Conservation (phyloP, 1,140 invertebrate species). For the Conopomorpha cramerella region DNA sequence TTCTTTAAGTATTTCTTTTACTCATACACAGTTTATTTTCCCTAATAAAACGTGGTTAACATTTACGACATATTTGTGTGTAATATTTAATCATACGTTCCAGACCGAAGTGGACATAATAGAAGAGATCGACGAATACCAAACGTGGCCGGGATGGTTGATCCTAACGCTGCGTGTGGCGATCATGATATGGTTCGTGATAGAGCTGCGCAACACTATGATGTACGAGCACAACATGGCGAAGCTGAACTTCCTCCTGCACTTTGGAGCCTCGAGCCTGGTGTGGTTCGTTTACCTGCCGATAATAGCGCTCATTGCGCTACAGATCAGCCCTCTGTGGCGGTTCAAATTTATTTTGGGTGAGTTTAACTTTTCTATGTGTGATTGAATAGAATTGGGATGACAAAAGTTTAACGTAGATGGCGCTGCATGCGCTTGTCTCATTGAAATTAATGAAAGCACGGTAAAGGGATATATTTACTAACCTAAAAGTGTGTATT, state of each 20-base stretch:
- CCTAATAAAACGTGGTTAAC: too few species aligned
- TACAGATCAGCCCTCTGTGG: conserved; percentile 93
- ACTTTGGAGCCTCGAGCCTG: conserved; percentile 95
- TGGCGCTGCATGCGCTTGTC: too few species aligned
- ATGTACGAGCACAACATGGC: conserved; percentile 88
- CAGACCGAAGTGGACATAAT: conserved; percentile 95
- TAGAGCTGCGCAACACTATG: conserved; percentile 90
- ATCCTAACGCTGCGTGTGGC: conserved; percentile 84
- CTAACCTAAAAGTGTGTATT: too few species aligned
- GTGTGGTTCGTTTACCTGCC: conserved; percentile 99
- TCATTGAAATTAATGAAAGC: too few species aligned
- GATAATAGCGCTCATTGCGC: conserved; percentile 88
- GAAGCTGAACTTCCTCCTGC: conserved; percentile 90
- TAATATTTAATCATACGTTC: too few species aligned
- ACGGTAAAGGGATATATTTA: too few species aligned
- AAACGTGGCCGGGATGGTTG: conserved; percentile 95
- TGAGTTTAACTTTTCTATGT: conserved; percentile 53
- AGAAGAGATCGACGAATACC: conserved; percentile 95
- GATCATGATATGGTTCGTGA: conserved; percentile 95
- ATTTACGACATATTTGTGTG: too few species aligned
- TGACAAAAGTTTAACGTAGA: too few species aligned
- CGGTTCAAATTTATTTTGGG: conserved; percentile 92
- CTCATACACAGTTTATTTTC: too few species aligned
- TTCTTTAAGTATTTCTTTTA: too few species aligned
- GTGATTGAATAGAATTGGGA: too few species aligned